A percentile compares a stretch with the other conserved stretches of the same genome.
Evolutionary conservation across 2,113 vertebrate genomes (phyloP).

Genomic region (Sphyrna mokarran): DNA sequence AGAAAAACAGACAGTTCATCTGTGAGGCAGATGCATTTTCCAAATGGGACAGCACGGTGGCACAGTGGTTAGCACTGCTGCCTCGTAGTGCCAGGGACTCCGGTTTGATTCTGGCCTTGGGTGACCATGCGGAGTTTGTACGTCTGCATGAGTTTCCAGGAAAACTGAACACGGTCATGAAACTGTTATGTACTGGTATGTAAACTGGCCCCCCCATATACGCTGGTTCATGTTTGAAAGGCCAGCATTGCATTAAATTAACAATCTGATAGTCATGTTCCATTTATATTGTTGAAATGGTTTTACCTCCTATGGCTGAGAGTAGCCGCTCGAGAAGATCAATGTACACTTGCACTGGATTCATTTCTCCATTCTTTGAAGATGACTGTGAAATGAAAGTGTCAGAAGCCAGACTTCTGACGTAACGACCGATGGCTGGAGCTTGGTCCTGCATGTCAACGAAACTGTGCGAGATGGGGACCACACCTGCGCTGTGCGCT

Average conservation of each 20-base stretch:
- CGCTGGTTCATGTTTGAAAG: neutral
- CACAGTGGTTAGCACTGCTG: too few species aligned
- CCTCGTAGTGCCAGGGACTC: too few species aligned
- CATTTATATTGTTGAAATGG: neutral
- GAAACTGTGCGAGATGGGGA: slow-evolving; percentile 71
- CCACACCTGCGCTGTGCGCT: slow-evolving; percentile 81
- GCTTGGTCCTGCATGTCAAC: slow-evolving; percentile 93
- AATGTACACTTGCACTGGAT: slow-evolving; percentile 82
- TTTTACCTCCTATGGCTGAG: slow-evolving; percentile 80
- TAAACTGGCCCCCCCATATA: too few species aligned
- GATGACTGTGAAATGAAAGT: slow-evolving; percentile 53
- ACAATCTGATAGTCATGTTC: neutral
- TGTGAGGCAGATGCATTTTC: too few species aligned
- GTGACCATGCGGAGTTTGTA: too few species aligned
- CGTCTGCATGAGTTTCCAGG: too few species aligned
- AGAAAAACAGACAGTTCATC: too few species aligned
- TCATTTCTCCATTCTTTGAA: slow-evolving; percentile 69
- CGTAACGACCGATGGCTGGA: slow-evolving; percentile 81
- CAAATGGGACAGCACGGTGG: too few species aligned
- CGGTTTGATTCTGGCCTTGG: too few species aligned
- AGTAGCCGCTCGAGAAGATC: slow-evolving; percentile 86
- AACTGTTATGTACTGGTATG: too few species aligned
- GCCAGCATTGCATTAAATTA: too few species aligned
- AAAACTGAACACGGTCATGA: too few species aligned
- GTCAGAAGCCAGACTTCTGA: slow-evolving; percentile 70